Percentiles rank a stretch among this genome's conserved stretches.
Conservation (phyloP, 2,113 vertebrate species). For the Bos taurus region ARS-UCD2.0 NC_037331.1:7621501-7622000, state of each 20-base stretch:
- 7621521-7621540: neutral
- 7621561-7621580: neutral
- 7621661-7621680: neutral
- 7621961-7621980: neutral
- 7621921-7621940: too few relatives aligned
- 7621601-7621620: neutral
- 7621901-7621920: neutral
- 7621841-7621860: fast-evolving
- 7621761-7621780: neutral
- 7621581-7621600: neutral
- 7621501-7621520: neutral
- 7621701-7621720: neutral
- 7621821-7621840: neutral
- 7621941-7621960: neutral
- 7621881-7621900: neutral
- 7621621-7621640: neutral
- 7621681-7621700: too few relatives aligned
- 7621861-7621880: neutral
- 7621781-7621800: fast-evolving
- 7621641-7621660: neutral
- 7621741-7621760: neutral
- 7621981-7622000: fast-evolving
- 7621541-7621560: neutral
- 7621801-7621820: neutral
- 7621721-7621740: neutral